Evolutionary conservation across 2,113 vertebrate species (phyloP), one percentile per base, ranked within the genome.

Genomic region (Alosa alosa): DNA sequence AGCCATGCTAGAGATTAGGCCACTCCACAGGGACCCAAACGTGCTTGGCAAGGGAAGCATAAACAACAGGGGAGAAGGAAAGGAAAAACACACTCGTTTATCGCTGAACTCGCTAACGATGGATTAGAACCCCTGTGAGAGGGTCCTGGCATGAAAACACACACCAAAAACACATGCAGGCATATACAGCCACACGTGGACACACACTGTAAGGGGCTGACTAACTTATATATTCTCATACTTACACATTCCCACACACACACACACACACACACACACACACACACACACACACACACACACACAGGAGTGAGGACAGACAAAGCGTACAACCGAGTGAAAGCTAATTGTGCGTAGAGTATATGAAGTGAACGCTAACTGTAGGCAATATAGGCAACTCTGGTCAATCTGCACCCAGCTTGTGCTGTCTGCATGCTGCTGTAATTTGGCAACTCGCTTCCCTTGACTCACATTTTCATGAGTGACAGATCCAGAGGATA

Each of bases 41-140:
- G 90, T 90, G 81, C 90, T 92, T 93, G 93, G 91, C 91, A 90
- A 86, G 90, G 82, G 88, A 91, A 57, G 87, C 89, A 88, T 90
- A 92, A 94, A 93, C 91, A 93, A 93, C 86, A 72, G 31, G 64
- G 64, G 64, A 72, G 25, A 31, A 72, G 60, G 20, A 6, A 25
- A 25, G 18, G 22, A 72, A 25, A 31, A 25, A 72, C 25, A 13
- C 52, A 55, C 17, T 13, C 17, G 90, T 93, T 93, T 91, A 94
- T 95, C 92, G 84, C 89, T 72, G 13, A 72, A 72, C 86, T 86
- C 83, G 82, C 86, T 91, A 36, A 91, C 94, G 93, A 92, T 88
- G 91, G 92, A 94, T 94, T 93, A 92, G 89, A 90, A 17, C 55
- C 64, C 87, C 72, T 60, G 81, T 75, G 64, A 84, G 86, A 87